Evolutionary conservation across 1,140 invertebrate genomes (phyloP), one percentile per base, ranked within the genome.

Genomic region (Leptinotarsa defecta): DNA sequence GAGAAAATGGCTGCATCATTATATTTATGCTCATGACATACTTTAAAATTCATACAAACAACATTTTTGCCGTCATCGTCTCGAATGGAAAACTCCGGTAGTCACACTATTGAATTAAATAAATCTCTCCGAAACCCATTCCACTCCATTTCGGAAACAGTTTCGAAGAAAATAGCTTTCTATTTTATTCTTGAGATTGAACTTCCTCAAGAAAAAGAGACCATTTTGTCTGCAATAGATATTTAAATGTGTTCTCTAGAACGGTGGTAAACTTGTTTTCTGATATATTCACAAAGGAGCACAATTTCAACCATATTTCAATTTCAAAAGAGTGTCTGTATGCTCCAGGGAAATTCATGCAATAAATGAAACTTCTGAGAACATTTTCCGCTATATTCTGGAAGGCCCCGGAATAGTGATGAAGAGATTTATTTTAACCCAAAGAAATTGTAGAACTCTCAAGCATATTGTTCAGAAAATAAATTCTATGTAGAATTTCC

Each of bases 271-370:
- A 52, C 68, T 70, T 70, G 68, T 70, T 70, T 52, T 49, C 43
- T 57, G 48, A 70, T 70, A 70, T 70, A 70, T 49, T 70, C 68
- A 70, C 68, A 70, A 70, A 70, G 68, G n/a, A 48, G n/a, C 68
- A 70, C 68, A 70, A 70, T 70, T 70, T 70, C 43, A 49, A 43
- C 27, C 68, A 70, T 70, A 70, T 70, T 70, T 70, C 68, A 70
- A 70, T 70, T 70, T 70, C 68, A 48, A 20, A 70, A 11, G 19
- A 49, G 34, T n/a, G n/a, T 57, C 52, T 57, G 8, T 57, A 57
- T 57, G 2, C 15, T 57, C 52, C 52, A 57, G 52, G 8, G 34
- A 43, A 43, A 43, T 43, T 43, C 34, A 43, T 43, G 34, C 34
- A 43, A 43, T 6, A 43, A 43, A 11, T 43, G 6, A 43, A 43